Conservation (phyloP, 2,888 invertebrate genomes). For the Hyposoter dolosus region DNA sequence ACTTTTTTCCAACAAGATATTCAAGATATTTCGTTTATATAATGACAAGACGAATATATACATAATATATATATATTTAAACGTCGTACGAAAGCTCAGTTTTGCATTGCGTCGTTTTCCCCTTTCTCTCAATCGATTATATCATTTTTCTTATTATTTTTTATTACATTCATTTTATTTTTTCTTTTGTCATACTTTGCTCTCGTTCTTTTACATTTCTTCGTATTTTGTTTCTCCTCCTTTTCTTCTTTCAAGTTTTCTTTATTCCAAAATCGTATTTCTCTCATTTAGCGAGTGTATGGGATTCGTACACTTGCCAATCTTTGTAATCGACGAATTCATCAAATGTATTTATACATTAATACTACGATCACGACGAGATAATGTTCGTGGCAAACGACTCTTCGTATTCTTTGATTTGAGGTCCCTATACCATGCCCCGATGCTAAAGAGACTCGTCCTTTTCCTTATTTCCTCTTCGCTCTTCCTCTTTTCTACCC, state of each 20-base stretch:
- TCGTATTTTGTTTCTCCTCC: conserved; percentile 5
- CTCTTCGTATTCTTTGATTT: conserved; percentile 41
- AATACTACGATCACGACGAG: background rate
- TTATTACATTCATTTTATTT: conserved; percentile 15
- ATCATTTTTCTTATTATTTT: conserved; percentile 29
- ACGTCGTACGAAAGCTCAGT: conserved; percentile 45
- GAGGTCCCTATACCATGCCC: background rate
- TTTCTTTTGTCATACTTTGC: conserved; percentile 39
- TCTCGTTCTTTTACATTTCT: conserved; percentile 38
- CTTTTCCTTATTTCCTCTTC: background rate
- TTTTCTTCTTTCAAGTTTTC: conserved; percentile 63
- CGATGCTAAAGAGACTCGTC: conserved; percentile 30
- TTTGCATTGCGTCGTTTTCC: conserved; percentile 61
- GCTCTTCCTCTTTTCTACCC: background rate
- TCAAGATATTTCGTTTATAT: conserved; percentile 64
- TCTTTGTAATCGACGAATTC: conserved; percentile 62
- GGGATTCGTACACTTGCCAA: conserved; percentile 50
- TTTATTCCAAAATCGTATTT: conserved; percentile 54
- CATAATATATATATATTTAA: conserved; percentile 33
- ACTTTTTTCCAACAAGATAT: conserved; percentile 47
- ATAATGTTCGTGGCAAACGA: conserved; percentile 1
- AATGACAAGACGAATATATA: background rate
- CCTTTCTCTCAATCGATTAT: conserved; percentile 56
- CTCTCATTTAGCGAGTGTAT: conserved; percentile 67
- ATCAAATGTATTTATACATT: conserved; percentile 55